These are phyloP conservation scores for Garra rufa DNA, from an alignment of 2,113 vertebrate genomes.

Conservation along the genomic window DNA sequence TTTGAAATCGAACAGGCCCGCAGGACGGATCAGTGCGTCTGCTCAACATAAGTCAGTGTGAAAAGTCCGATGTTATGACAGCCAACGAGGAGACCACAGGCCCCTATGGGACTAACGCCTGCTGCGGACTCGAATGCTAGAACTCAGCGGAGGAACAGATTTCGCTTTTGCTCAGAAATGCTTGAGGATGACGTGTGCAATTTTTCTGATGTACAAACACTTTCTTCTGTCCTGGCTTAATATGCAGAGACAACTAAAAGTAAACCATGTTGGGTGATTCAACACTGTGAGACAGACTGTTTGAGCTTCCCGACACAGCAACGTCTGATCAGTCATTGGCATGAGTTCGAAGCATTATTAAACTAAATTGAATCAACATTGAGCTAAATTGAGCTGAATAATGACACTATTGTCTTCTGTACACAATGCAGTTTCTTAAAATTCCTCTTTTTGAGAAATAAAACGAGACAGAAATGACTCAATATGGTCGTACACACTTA, in stretches of 20 bases:
- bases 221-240: background rate
- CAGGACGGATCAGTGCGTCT: conserved; percentile 37
- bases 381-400: background rate
- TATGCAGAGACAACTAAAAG: conserved; percentile 5
- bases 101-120: conserved; percentile 26
- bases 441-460: background rate
- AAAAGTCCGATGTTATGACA: conserved; percentile 40
- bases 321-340: background rate
- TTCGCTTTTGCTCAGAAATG: background rate
- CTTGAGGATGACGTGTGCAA: background rate
- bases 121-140: background rate
- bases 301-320: background rate
- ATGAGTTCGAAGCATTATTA: background rate
- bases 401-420: background rate
- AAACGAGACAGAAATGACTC: background rate
- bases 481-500: background rate
- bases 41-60: conserved; percentile 37
- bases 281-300: conserved; percentile 39
- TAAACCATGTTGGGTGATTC: background rate
- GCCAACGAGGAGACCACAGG: conserved; percentile 37
- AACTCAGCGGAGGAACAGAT: background rate
- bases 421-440: background rate
- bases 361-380: background rate
- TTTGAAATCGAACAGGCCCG: conserved; percentile 36
- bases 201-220: conserved; percentile 1